A percentile compares a stretch with the other conserved stretches of the same genome.
Conservation (phyloP, 1,140 invertebrate genomes). For the Anthonomus grandis region DNA sequence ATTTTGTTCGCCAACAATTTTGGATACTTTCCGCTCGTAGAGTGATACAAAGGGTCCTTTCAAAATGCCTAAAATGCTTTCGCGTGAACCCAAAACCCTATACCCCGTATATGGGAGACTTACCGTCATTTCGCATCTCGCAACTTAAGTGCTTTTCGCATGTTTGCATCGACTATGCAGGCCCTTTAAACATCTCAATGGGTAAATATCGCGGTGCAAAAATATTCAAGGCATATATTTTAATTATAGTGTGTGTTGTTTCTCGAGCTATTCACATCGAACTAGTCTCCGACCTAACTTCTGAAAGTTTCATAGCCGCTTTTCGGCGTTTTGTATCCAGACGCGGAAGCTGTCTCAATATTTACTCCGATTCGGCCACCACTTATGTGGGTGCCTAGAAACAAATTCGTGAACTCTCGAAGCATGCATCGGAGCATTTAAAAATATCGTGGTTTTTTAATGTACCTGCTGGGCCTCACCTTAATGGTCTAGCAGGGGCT, state of each 20-base stretch:
- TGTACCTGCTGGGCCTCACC: too few species aligned
- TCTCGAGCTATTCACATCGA: conserved; percentile 6
- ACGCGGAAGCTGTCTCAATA: conserved; percentile 1
- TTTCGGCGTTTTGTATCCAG: conserved; percentile 9
- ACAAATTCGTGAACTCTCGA: too few species aligned
- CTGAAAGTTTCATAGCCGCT: background rate
- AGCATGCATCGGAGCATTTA: too few species aligned
- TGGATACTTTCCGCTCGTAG: too few species aligned
- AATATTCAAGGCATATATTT: conserved; percentile 7
- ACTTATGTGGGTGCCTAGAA: conserved; percentile 25
- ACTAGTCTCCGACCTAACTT: background rate
- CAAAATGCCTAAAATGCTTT: too few species aligned
- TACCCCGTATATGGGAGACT: background rate
- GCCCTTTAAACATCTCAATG: background rate
- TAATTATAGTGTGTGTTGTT: conserved; percentile 3
- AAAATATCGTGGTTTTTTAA: too few species aligned
- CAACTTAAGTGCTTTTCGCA: background rate
- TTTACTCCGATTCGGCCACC: conserved; percentile 23
- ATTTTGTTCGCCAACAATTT: too few species aligned
- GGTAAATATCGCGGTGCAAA: background rate
- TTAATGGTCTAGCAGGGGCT: too few species aligned
- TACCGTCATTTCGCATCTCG: background rate
- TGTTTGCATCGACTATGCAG: background rate
- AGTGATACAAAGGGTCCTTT: too few species aligned
- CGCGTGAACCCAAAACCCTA: too few species aligned